Conservation (phyloP, 2,113 vertebrate species). For the Trematomus loennbergii region DNA sequence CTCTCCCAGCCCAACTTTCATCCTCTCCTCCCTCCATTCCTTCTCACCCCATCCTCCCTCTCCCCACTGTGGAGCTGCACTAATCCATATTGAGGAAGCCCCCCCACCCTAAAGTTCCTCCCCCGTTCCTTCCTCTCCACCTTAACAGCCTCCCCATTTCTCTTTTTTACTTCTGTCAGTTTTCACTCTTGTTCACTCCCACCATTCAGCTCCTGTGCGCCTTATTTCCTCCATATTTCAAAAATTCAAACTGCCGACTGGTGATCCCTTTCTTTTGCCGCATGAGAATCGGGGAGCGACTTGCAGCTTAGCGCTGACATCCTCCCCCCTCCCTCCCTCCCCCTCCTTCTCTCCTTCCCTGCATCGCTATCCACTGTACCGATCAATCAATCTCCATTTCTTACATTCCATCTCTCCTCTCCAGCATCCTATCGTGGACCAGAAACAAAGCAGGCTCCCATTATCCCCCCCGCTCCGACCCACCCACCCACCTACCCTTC, state of each 20-base stretch:
- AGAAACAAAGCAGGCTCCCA: constrained; percentile 77
- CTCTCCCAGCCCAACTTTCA: constrained; percentile 83
- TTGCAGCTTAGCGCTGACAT: constrained; percentile 51
- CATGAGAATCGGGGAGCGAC: constrained; percentile 48
- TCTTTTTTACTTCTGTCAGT: constrained; percentile 40
- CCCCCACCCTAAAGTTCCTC: constrained; percentile 72
- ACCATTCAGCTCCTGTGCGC: constrained; percentile 51
- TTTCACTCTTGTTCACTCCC: constrained; percentile 52
- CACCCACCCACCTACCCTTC: constrained; percentile 71
- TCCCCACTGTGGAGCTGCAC: constrained; percentile 62
- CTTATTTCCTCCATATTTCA: constrained; percentile 71
- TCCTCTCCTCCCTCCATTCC: constrained; percentile 89
- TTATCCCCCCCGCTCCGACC: constrained; percentile 41
- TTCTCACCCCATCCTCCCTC: constrained; percentile 82
- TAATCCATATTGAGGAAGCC: constrained; percentile 78
- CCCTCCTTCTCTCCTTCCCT: constrained; percentile 19
- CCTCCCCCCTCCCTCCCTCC: neutral
- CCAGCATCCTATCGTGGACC: constrained; percentile 71
- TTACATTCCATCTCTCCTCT: constrained; percentile 76
- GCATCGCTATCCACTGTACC: constrained; percentile 71
- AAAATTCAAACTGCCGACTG: constrained; percentile 49
- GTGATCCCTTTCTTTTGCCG: constrained; percentile 38
- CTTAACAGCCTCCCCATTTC: constrained; percentile 50
- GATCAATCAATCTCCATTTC: constrained; percentile 80
- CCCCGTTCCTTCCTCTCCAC: constrained; percentile 74